Conservation (phyloP, 1,140 invertebrate species). For the Euura lappo region DNA sequence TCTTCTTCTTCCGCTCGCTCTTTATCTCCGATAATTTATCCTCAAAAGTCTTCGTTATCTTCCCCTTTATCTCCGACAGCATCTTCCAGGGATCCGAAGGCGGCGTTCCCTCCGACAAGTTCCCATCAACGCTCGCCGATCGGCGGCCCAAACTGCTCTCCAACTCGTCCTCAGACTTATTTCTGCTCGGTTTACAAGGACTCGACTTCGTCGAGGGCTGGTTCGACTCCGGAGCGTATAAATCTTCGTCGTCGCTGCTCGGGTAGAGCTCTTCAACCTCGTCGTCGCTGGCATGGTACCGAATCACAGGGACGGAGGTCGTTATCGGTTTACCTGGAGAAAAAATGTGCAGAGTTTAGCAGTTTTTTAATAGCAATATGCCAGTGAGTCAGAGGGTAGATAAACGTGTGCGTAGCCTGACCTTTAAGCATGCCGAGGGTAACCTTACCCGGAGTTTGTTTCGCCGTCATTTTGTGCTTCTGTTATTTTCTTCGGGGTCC, state of each 20-base stretch:
- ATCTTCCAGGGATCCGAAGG: slow-evolving; percentile 64
- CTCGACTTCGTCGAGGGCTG: slow-evolving; percentile 39
- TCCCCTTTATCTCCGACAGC: slow-evolving; percentile 63
- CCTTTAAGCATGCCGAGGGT: slow-evolving; percentile 57
- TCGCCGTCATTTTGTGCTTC: slow-evolving; percentile 43
- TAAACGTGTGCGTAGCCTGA: slow-evolving; percentile 23
- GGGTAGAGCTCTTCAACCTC: slow-evolving; percentile 72
- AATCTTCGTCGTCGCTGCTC: slow-evolving; percentile 66
- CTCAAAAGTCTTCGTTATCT: slow-evolving; percentile 71
- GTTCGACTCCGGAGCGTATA: slow-evolving; percentile 58
- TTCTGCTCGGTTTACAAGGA: slow-evolving; percentile 42
- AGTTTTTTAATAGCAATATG: neutral
- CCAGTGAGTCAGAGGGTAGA: neutral
- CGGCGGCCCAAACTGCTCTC: slow-evolving; percentile 50
- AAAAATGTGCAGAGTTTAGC: slow-evolving; percentile 7
- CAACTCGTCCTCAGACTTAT: slow-evolving; percentile 35
- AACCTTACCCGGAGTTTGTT: slow-evolving; percentile 50
- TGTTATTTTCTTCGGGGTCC: no score
- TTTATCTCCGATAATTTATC: slow-evolving; percentile 69
- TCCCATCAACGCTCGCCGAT: slow-evolving; percentile 56
- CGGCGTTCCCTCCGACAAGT: slow-evolving; percentile 55
- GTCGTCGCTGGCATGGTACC: slow-evolving; percentile 75
- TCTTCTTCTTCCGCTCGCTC: slow-evolving; percentile 50
- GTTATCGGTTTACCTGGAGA: slow-evolving; percentile 70
- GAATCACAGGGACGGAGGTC: slow-evolving; percentile 69